These are phyloP conservation scores for Hyppa rectilinea DNA, from an alignment of 2,888 invertebrate genomes.

Conservation along the genomic window DNA sequence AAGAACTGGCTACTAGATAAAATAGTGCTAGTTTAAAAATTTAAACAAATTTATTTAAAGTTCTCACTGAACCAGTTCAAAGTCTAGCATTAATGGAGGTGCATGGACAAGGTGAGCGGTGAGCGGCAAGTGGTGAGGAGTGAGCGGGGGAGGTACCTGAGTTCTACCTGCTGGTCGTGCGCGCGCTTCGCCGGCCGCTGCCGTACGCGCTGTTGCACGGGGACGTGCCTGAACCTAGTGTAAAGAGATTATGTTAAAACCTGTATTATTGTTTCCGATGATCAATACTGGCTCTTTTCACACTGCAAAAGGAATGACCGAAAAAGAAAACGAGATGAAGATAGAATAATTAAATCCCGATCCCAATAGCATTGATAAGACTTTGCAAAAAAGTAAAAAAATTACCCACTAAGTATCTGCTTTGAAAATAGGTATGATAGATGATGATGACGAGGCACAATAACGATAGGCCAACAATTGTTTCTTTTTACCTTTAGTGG, in stretches of 20 bases:
- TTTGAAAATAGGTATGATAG: not conserved
- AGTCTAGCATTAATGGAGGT: slow-evolving; percentile 54
- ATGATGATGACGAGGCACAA: not conserved
- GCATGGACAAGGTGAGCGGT: slow-evolving; percentile 63
- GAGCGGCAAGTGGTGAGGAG: slow-evolving; percentile 72
- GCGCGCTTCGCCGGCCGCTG: slow-evolving; percentile 86
- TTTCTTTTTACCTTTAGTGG: slow-evolving; percentile 84
- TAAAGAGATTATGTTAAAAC: not conserved
- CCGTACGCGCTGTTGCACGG: slow-evolving; percentile 87
- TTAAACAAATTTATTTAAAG: not conserved
- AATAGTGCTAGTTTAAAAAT: not conserved
- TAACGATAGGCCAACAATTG: not conserved
- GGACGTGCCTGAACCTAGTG: slow-evolving; percentile 85
- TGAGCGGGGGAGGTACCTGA: slow-evolving; percentile 89
- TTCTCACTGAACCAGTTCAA: not conserved
- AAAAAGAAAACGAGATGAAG: not conserved
- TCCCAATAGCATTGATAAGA: not conserved
- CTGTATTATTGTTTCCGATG: not conserved
- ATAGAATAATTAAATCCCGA: not conserved
- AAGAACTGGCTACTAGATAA: slow-evolving; percentile 1
- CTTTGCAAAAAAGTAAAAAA: not conserved
- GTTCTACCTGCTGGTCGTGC: slow-evolving; percentile 91
- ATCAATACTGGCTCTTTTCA: not conserved
- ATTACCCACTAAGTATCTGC: not conserved
- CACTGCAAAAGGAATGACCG: not conserved